A percentile compares a stretch with the other conserved stretches of the same genome.
Evolutionary conservation across 2,888 invertebrate species (phyloP).

Genomic region (Cephus nigrinus): DNA sequence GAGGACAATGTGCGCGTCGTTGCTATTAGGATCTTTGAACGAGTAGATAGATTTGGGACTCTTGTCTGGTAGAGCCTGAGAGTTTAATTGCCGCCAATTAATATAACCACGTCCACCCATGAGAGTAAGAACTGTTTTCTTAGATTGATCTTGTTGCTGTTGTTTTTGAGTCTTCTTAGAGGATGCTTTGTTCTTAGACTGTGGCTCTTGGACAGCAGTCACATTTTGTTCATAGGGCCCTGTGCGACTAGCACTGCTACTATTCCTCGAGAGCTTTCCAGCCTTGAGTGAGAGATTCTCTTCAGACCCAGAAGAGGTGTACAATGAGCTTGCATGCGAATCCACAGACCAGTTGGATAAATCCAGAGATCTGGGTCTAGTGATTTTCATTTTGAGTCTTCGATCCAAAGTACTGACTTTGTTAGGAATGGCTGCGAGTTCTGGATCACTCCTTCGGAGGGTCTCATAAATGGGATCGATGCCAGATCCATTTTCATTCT

Average conservation of each 20-base stretch:
- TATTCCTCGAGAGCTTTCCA: conserved; percentile 78
- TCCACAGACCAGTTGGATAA: conserved; percentile 91
- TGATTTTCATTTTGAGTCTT: conserved; percentile 83
- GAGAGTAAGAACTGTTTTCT: conserved; percentile 82
- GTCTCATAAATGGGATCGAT: conserved; percentile 82
- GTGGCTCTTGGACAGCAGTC: conserved; percentile 35
- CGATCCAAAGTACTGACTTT: conserved; percentile 85
- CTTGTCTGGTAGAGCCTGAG: conserved; percentile 68
- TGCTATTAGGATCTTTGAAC: conserved; percentile 78
- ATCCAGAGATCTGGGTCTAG: conserved; percentile 83
- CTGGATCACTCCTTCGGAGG: conserved; percentile 84
- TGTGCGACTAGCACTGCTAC: conserved; percentile 79
- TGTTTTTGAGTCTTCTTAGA: conserved; percentile 63
- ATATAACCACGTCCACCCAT: conserved; percentile 91
- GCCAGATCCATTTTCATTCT: conserved; percentile 79
- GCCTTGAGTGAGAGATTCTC: conserved; percentile 79
- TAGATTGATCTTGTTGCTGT: conserved; percentile 69
- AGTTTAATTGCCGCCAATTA: conserved; percentile 80
- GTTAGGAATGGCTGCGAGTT: conserved; percentile 84
- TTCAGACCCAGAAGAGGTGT: conserved; percentile 88
- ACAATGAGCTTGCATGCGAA: conserved; percentile 82
- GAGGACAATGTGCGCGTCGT: conserved; percentile 88
- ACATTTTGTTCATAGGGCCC: conserved; percentile 67
- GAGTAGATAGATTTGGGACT: conserved; percentile 53
- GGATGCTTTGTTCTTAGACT: conserved; percentile 63